Evolutionary conservation across 2,888 invertebrate species (phyloP), one percentile per base, ranked within the genome.

Genomic region (Thecocarcelia acutangulata): DNA sequence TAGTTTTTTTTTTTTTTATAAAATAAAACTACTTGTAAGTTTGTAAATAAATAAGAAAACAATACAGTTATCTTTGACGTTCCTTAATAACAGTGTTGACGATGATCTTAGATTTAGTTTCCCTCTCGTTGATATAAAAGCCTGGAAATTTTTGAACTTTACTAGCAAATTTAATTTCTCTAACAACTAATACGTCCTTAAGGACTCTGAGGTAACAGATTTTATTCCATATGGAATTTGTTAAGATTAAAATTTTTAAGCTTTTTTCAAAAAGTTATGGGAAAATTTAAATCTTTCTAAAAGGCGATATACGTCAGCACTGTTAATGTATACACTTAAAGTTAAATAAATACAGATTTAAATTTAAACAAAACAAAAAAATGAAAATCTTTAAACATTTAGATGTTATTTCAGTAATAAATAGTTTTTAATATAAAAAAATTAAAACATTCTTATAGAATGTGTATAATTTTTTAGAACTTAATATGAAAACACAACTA

Each of bases 291-390:
- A 74, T 68, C 69, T 80, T 69, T 75, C 56, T 33, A 58, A 74
- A 69, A 48, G 37, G 11, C 69, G 73, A 76, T 72, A 75, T 72
- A 76, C 68, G 68, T 83, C 75, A 80, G 61, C 80, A 83, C 80
- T 83, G 80, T 83, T 80, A 80, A 69, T 83, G 80, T 79, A 83
- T 76, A 83, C 82, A 76, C 58, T 72, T 63, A 61, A 64, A 78
- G 21, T 73, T 61, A 52, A 69, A 76, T 59, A 84, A 59, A 68
- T 19, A 84, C 85, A 84, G 86, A 84, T 77, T 68, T 87, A 87
- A 87, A 85, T 84, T n/a, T n/a, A n/a, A n/a, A n/a, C n/a, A n/a
- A n/a, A n/a, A n/a, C n/a, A n/a, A 83, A 86, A 85, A 59, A 52
- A 80, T 63, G 13, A 63, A 28, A 63, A 64, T 33, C 15, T 19